Base-by-base conservation (phyloP, 2,888 invertebrate species). In the Campoplex capitator region DNA sequence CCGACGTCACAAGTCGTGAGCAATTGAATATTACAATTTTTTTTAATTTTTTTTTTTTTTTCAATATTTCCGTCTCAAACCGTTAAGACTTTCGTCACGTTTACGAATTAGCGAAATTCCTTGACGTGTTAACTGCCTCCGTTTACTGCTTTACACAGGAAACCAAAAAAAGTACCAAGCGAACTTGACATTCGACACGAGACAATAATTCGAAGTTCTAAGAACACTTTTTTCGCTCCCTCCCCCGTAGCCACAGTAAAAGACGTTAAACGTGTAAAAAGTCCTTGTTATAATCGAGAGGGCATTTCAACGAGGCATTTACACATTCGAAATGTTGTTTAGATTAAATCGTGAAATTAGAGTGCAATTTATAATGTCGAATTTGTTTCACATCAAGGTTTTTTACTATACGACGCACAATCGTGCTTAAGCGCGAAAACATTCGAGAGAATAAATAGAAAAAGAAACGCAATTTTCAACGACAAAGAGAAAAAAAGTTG, bases 361-460 rank as follows among this genome's bases (percentile, higher is more conserved):
- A 56, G 78, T 71, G 83, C 70, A 86, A 79, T 83, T 78, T 42
- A n/a, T n/a, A 82, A 68, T 78, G 38, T 71, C 56, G 76, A 65
- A 48, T 79, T 54, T 58, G 70, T 38, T 65, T 83, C 81, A 68
- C 18, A 32, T 73, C 18, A 81, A 88, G 88, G 89, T 89, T 86
- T 78, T 79, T 70, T 88, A 84, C 71, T 38, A 78, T 81, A 86
- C 85, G 84, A 91, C 91, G 93, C 92, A 92, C 92, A 93, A 92
- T 86, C 67, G 84, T 74, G 42, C 87, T 86, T 71, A 83, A 51
- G 38, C 48, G 79, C 84, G 82, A 80, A 88, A 87, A 73, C 45
- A 77, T 62, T 73, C 28, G 45, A 51, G 8, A 77, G 42, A 76
- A 51, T 48, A 54, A 51, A n/a, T 42, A 62, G 38, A 58, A 73